Evolutionary conservation across 2,113 vertebrate genomes (phyloP).

Genomic region (Gila orcuttii): DNA sequence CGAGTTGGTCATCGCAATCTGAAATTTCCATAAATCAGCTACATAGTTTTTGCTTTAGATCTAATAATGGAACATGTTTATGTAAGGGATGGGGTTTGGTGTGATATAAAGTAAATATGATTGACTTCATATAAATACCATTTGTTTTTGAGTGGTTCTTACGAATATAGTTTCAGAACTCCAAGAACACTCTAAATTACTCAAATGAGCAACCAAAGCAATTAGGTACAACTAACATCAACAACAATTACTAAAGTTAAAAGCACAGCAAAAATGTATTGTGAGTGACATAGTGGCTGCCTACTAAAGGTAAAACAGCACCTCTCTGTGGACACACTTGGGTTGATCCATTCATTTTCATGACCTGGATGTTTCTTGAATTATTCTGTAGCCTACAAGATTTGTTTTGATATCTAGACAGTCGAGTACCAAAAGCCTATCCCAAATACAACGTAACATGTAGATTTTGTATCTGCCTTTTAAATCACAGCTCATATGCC

Average conservation of each 20-base stretch:
- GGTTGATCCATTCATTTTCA: neutral
- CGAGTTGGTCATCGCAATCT: neutral
- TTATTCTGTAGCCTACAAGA: neutral
- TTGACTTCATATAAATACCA: neutral
- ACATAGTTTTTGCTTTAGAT: neutral
- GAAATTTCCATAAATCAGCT: neutral
- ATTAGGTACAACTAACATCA: neutral
- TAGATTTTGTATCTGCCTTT: too few relatives aligned
- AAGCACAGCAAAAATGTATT: neutral
- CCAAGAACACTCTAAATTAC: neutral
- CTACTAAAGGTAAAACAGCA: slow-evolving; percentile 9
- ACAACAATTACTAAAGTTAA: neutral
- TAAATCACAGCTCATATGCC: neutral
- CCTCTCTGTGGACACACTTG: neutral
- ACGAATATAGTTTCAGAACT: neutral
- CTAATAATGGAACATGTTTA: neutral
- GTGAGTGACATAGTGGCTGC: neutral
- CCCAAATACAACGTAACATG: too few relatives aligned
- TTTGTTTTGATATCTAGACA: too few relatives aligned
- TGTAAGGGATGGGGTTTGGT: neutral
- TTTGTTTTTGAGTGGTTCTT: neutral
- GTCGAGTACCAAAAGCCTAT: too few relatives aligned
- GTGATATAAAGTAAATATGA: neutral
- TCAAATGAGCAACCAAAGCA: neutral
- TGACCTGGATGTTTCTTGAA: slow-evolving; percentile 40